These are phyloP conservation scores for Biston betularia DNA, from an alignment of 2,888 invertebrate genomes.

Conservation along the genomic window DNA sequence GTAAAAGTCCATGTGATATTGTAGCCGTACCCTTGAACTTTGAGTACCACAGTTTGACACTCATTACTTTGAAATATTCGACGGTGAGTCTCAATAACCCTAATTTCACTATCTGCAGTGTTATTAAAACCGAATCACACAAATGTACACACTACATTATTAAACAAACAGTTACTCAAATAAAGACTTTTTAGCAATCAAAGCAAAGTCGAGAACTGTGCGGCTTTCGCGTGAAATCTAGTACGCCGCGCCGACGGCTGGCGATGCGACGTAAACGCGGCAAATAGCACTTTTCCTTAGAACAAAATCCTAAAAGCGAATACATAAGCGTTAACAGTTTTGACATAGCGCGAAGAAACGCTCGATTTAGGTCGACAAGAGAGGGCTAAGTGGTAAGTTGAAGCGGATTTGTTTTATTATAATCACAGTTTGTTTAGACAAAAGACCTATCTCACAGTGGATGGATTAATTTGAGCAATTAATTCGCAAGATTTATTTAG, in stretches of 20 bases:
- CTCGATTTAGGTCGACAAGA: slow-evolving; percentile 37
- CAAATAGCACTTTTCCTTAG: slow-evolving; percentile 44
- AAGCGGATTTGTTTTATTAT: slow-evolving; percentile 33
- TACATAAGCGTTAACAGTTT: slow-evolving; percentile 57
- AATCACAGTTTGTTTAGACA: too few species aligned
- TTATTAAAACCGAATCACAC: not conserved
- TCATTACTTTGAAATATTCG: too few species aligned
- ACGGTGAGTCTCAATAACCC: too few species aligned
- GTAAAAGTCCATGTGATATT: too few species aligned
- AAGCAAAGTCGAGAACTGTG: not conserved
- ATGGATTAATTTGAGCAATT: too few species aligned
- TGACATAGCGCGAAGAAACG: slow-evolving; percentile 52
- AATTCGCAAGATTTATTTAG: too few species aligned
- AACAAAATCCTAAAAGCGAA: slow-evolving; percentile 54
- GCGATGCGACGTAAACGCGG: not conserved
- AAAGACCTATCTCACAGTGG: too few species aligned
- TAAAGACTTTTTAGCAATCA: not conserved
- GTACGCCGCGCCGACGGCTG: not conserved
- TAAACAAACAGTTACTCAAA: not conserved
- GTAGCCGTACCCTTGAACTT: too few species aligned
- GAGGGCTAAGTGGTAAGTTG: slow-evolving; percentile 28
- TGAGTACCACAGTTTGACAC: too few species aligned
- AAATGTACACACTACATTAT: not conserved
- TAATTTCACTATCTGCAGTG: too few species aligned
- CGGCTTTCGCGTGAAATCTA: not conserved